Percentiles rank a stretch among this genome's conserved stretches.
Conservation (phyloP, 1,140 invertebrate genomes). For the Drosophila virilis region DNA sequence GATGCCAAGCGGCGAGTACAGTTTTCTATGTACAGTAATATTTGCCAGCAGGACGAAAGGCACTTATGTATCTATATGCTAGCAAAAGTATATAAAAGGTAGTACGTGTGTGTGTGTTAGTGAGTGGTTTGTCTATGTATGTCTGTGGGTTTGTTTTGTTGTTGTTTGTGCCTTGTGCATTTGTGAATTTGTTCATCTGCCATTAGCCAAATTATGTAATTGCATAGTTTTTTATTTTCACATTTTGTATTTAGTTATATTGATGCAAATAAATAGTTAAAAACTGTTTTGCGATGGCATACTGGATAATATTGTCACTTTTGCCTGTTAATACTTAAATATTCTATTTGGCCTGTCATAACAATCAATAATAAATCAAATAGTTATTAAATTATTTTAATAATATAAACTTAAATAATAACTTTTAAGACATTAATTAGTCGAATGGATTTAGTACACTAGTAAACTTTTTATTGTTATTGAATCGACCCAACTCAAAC, state of each 20-base stretch:
- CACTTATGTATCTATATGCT: constrained; percentile 15
- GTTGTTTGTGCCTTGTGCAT: constrained; percentile 24
- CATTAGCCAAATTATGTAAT: constrained; percentile 54
- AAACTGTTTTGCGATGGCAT: constrained; percentile 20
- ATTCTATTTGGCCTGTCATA: constrained; percentile 7
- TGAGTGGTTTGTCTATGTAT: constrained; percentile 4
- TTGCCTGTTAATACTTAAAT: constrained; percentile 8
- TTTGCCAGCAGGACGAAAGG: constrained; percentile 39
- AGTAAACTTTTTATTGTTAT: no score
- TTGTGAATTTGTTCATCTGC: constrained; percentile 35
- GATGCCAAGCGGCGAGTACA: constrained; percentile 64
- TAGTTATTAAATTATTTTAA: no score
- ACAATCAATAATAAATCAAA: neutral
- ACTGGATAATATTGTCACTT: neutral
- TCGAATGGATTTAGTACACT: no score
- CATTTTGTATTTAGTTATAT: constrained; percentile 19
- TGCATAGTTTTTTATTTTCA: constrained; percentile 27
- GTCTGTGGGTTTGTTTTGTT: constrained; percentile 7
- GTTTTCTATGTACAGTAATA: constrained; percentile 73
- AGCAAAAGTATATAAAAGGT: constrained; percentile 22
- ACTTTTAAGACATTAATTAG: no score
- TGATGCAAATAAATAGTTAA: constrained; percentile 10
- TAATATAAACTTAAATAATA: no score
- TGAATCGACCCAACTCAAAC: no score
- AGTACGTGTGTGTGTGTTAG: neutral